These are phyloP conservation scores for Tetragonula carbonaria DNA, from an alignment of 2,888 invertebrate genomes.

Conservation along the genomic window DNA sequence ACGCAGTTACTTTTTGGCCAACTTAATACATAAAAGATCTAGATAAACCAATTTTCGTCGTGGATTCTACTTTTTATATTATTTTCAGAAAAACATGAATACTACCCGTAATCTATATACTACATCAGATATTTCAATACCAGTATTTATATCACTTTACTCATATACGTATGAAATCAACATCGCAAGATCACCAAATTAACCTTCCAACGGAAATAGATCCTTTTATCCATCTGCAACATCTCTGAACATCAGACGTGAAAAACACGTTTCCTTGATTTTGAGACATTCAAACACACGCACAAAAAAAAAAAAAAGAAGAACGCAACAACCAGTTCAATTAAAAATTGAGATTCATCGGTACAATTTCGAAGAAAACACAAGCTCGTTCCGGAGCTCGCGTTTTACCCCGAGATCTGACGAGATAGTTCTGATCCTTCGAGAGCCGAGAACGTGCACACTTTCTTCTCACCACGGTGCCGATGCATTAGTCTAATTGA, in stretches of 20 bases:
- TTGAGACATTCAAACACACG: background rate
- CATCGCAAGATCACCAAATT: background rate
- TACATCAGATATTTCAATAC: too few species aligned
- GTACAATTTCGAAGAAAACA: background rate
- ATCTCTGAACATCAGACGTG: background rate
- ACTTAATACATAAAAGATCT: too few species aligned
- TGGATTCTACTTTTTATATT: too few species aligned
- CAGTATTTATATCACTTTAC: too few species aligned
- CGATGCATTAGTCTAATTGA: conserved; percentile 76
- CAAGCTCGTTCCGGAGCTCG: background rate
- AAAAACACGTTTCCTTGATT: background rate
- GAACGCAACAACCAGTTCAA: background rate
- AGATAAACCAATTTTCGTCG: too few species aligned
- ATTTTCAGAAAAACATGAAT: too few species aligned
- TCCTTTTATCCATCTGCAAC: background rate
- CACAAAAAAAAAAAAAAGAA: too few species aligned
- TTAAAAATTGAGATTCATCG: background rate
- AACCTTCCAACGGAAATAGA: background rate
- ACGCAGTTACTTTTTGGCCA: too few species aligned
- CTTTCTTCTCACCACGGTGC: conserved; percentile 31
- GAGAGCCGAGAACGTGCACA: conserved; percentile 21
- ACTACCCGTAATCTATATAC: too few species aligned
- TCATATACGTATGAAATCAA: background rate
- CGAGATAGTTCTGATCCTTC: conserved; percentile 3
- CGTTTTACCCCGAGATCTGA: background rate